Conservation (phyloP, 1,140 invertebrate genomes). For the Notospermus geniculatus region DNA sequence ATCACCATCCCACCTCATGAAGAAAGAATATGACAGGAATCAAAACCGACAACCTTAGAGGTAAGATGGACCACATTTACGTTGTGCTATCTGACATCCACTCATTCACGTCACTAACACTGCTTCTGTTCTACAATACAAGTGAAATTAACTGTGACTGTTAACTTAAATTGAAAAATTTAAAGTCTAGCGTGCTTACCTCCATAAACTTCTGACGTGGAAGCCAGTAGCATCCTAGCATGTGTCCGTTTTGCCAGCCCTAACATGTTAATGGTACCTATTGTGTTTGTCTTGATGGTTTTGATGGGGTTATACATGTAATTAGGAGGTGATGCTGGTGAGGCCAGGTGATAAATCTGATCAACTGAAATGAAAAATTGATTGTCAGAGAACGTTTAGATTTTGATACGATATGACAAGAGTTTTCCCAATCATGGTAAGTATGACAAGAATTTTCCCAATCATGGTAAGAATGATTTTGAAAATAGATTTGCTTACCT, state of each 20-base stretch:
- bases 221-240: constrained; percentile 92
- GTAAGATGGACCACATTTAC: too few relatives aligned
- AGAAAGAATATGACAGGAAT: too few relatives aligned
- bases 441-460: too few relatives aligned
- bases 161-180: too few relatives aligned
- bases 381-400: not conserved
- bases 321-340: constrained; percentile 96
- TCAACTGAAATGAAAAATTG: constrained; percentile 67
- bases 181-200: constrained; percentile 38
- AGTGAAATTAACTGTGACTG: too few relatives aligned
- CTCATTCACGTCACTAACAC: too few relatives aligned
- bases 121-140: too few relatives aligned
- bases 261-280: constrained; percentile 99
- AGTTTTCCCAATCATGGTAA: too few relatives aligned
- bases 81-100: too few relatives aligned
- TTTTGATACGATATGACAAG: not conserved
- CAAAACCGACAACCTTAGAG: too few relatives aligned
- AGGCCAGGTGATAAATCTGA: constrained; percentile 98
- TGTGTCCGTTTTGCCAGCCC: constrained; percentile 91
- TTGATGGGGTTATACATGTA: constrained; percentile 99
- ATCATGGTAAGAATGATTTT: not conserved
- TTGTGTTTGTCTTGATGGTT: constrained; percentile 98
- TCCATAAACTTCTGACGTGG: constrained; percentile 95
- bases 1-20: too few relatives aligned
- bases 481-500: constrained; percentile 45